phyloP scores from a whole-genome alignment of 2,797 vertebrate genomes.

The Melanotaenia nigrans region DNA sequence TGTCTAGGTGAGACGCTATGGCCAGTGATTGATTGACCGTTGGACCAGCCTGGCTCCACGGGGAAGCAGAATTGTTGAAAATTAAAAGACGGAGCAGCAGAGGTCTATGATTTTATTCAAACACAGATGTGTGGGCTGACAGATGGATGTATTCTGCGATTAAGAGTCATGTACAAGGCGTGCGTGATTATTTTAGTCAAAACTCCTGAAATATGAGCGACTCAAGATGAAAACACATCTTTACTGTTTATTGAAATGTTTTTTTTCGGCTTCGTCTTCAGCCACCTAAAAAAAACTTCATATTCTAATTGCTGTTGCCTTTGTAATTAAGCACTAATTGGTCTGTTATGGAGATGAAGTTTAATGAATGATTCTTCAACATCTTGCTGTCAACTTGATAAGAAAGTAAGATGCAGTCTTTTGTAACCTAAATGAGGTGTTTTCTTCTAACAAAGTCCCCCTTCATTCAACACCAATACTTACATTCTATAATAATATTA shows the following conservation, averaged over 20 bases:
- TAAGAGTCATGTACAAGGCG: conserved; percentile 2
- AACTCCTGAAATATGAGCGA: conserved; percentile 23
- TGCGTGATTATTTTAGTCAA: conserved; percentile 6
- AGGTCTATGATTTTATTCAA: conserved; percentile 80
- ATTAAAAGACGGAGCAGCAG: conserved; percentile 64
- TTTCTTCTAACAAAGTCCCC: neutral
- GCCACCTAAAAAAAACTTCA: conserved; percentile 26
- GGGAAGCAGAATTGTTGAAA: conserved; percentile 70
- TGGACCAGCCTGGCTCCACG: conserved; percentile 67
- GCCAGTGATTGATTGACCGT: conserved; percentile 82
- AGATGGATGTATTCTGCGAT: conserved; percentile 46
- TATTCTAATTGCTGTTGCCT: conserved; percentile 33
- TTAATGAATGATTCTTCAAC: conserved; percentile 34
- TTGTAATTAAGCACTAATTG: conserved; percentile 51
- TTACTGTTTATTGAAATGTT: conserved; percentile 3
- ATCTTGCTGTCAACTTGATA: neutral
- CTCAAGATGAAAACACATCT: conserved; percentile 21
- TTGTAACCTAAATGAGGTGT: conserved; percentile 6
- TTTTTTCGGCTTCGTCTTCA: conserved; percentile 18
- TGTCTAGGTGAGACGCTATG: conserved; percentile 78
- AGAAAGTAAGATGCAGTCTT: conserved; percentile 14
- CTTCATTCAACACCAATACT: neutral
- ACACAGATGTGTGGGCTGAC: conserved; percentile 59
- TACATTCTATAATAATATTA: neutral
- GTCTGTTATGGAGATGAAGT: conserved; percentile 42